Evolutionary conservation across 2,888 invertebrate species (phyloP).

Genomic region (Pelosia muscerda): DNA sequence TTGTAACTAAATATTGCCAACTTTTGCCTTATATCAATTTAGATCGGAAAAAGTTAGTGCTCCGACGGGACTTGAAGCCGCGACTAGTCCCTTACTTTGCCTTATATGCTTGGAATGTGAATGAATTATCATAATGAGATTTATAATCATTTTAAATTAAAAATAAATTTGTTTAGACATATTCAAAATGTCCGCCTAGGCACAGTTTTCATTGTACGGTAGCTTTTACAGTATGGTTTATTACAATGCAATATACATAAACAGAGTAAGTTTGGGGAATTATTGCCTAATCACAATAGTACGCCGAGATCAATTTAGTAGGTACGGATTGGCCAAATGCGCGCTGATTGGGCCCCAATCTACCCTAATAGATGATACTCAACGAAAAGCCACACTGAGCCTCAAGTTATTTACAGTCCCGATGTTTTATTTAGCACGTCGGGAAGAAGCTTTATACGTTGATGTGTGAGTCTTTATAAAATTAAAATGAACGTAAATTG

Average conservation of each 20-base stretch:
- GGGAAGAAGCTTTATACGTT: not conserved
- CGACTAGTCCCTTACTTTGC: too few relatives aligned
- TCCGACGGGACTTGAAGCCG: too few relatives aligned
- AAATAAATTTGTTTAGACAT: conserved; percentile 24
- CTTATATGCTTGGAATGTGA: conserved; percentile 38
- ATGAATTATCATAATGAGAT: conserved; percentile 20
- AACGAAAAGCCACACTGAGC: not conserved
- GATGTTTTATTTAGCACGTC: not conserved
- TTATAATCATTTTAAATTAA: conserved; percentile 19
- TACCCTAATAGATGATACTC: too few relatives aligned
- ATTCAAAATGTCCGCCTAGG: conserved; percentile 34
- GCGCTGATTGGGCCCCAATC: not conserved
- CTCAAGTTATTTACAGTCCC: not conserved
- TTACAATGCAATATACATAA: not conserved
- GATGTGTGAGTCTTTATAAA: not conserved
- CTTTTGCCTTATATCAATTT: conserved; percentile 50
- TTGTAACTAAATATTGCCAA: conserved; percentile 38
- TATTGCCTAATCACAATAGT: not conserved
- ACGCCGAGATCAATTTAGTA: not conserved
- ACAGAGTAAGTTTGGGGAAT: not conserved
- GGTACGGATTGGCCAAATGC: not conserved
- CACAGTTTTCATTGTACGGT: not conserved
- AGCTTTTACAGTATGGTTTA: not conserved
- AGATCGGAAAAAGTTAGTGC: too few relatives aligned
- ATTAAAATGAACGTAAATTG: too few relatives aligned